Evolutionary conservation across 2,888 invertebrate genomes (phyloP), one percentile per base, ranked within the genome.

Genomic region (Pristionchus entomophagus): DNA sequence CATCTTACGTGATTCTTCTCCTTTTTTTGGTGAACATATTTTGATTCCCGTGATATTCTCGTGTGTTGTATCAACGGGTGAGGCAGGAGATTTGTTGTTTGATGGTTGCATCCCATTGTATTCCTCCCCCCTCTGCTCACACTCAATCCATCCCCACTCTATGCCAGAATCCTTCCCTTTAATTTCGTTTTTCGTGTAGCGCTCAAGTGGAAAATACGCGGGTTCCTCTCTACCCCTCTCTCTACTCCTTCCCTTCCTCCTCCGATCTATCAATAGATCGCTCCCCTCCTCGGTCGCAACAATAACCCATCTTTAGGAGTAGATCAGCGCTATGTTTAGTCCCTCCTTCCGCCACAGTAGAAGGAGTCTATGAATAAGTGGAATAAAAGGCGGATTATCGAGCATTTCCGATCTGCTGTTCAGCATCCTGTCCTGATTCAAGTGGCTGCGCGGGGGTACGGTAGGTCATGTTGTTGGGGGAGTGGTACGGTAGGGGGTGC

Each of bases 271-370:
- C 65, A 32, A 32, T 65, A 65, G 65, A 35, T 10, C 22, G 35
- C 32, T 65, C 65, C n/a, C n/a, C n/a, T n/a, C n/a, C n/a, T n/a
- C n/a, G n/a, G n/a, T 45, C 45, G 65, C 65, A 65, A 65, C 65
- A 65, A 65, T 65, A 65, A 65, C 35, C 65, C 65, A 65, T 35
- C 65, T 38, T 65, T 14, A 35, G 65, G 22, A 65, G 35, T 35
- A 17, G 65, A 4, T 14, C 45, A 45, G 14, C 29, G 19, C 19
- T 65, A 65, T 65, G 32, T 29, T 35, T 3, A 29, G 65, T 14
- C 35, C 14, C 10, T 26, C 32, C 59, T 22, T 17, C 51, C 51
- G 51, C 12, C 14, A 59, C 14, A 12, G 2, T 32, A 35, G 17
- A 19, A 32, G 12, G 65, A 19, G 17, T 19, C 65, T 65, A 35